Conservation (phyloP, 2,113 vertebrate genomes). For the Microtus richardsoni region DNA sequence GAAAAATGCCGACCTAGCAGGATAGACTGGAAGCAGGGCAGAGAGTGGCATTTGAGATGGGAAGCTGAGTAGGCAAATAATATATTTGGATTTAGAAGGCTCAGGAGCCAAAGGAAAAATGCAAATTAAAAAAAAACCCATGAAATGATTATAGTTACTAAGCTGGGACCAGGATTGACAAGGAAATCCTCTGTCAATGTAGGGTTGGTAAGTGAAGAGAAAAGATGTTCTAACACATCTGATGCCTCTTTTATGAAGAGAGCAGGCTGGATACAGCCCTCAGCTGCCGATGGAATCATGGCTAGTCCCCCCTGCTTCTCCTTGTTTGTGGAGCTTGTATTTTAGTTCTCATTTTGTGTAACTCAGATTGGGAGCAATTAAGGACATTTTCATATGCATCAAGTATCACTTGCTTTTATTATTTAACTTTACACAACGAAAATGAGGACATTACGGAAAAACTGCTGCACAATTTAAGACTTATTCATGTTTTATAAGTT, state of each 20-base stretch:
- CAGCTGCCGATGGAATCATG: not conserved
- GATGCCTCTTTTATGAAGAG: not conserved
- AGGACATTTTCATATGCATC: constrained; percentile 50
- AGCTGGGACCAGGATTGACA: constrained; percentile 83
- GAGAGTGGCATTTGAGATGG: not conserved
- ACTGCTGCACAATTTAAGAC: constrained; percentile 54
- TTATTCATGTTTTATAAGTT: constrained; percentile 66
- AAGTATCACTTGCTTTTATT: constrained; percentile 33
- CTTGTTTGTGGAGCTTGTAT: not conserved
- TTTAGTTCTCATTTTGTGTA: constrained; percentile 57
- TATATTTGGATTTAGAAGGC: not conserved
- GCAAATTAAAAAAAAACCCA: not conserved
- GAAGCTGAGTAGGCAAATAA: not conserved
- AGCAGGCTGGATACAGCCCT: constrained; percentile 4
- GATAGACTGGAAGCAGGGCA: not conserved
- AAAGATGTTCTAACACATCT: constrained; percentile 79
- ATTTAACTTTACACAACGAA: constrained; percentile 29
- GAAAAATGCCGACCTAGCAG: not conserved
- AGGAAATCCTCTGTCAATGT: constrained; percentile 91
- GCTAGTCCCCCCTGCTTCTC: constrained; percentile 2
- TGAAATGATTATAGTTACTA: constrained; percentile 87
- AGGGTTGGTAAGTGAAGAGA: constrained; percentile 87
- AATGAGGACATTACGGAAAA: constrained; percentile 58
- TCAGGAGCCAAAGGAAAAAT: not conserved
- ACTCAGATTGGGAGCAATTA: constrained; percentile 47